Percentiles rank a stretch among this genome's conserved stretches.
Conservation (phyloP, 2,797 vertebrate species). For the Lycodopsis pacificus region DNA sequence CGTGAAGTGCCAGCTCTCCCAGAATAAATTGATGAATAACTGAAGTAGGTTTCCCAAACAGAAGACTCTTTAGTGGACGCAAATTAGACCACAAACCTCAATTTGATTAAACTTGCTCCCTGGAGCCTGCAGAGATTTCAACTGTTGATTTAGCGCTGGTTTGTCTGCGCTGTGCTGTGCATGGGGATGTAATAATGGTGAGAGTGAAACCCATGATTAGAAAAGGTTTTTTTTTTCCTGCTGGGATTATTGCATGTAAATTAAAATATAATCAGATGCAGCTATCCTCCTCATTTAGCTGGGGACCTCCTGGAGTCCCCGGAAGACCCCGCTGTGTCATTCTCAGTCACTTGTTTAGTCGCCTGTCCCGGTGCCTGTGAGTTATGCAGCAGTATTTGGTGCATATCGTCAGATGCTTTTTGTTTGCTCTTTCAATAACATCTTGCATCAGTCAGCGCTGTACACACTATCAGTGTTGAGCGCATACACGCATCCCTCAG, state of each 20-base stretch:
- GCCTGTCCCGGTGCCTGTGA: slow-evolving; percentile 7
- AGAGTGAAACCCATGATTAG: slow-evolving; percentile 55
- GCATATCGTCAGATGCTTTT: neutral
- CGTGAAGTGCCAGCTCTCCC: slow-evolving; percentile 10
- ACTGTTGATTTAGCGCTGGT: slow-evolving; percentile 48
- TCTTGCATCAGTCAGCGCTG: neutral
- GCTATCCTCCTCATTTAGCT: slow-evolving; percentile 48
- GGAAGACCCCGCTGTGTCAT: neutral
- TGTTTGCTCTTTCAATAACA: slow-evolving; percentile 4
- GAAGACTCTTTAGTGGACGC: slow-evolving; percentile 36
- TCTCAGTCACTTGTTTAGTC: neutral
- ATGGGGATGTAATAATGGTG: slow-evolving; percentile 45
- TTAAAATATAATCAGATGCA: slow-evolving; percentile 62
- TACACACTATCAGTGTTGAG: neutral
- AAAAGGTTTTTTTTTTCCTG: slow-evolving; percentile 19
- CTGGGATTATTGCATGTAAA: slow-evolving; percentile 46
- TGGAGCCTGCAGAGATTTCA: slow-evolving; percentile 35
- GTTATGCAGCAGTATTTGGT: neutral
- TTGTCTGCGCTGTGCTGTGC: slow-evolving; percentile 16
- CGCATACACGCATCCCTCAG: neutral
- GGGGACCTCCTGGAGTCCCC: slow-evolving; percentile 28
- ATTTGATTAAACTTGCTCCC: slow-evolving; percentile 49
- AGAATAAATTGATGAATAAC: slow-evolving; percentile 32
- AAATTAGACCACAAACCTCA: slow-evolving; percentile 64
- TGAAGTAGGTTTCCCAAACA: slow-evolving; percentile 20